These are phyloP conservation scores for Eufriesea mexicana DNA, from an alignment of 1,140 invertebrate species.

Conservation along the genomic window DNA sequence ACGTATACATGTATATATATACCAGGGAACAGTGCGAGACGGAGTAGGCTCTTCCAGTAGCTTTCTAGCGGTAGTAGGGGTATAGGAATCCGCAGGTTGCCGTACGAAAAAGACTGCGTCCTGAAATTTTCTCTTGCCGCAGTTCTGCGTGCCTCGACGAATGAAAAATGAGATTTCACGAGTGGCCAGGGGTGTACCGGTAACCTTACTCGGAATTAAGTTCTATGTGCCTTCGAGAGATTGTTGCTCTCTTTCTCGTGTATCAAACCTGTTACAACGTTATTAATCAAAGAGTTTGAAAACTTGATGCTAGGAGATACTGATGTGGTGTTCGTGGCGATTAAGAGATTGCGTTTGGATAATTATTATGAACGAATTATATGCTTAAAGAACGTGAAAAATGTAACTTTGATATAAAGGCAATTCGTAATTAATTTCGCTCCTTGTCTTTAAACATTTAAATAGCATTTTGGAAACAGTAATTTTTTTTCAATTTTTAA, in stretches of 20 bases:
- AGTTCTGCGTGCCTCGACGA: background rate
- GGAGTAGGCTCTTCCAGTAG: too few relatives aligned
- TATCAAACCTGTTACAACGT: background rate
- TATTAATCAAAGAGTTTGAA: background rate
- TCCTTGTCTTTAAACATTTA: too few relatives aligned
- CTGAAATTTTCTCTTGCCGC: background rate
- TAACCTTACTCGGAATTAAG: background rate
- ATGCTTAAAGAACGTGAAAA: too few relatives aligned
- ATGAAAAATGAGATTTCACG: constrained; percentile 13
- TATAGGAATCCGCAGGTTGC: background rate
- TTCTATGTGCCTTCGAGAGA: background rate
- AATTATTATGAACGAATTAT: too few relatives aligned
- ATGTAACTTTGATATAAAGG: too few relatives aligned
- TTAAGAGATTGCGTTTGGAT: too few relatives aligned
- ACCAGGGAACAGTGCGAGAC: background rate
- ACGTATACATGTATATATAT: background rate
- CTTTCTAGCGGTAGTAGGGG: too few relatives aligned
- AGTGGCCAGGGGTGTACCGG: background rate
- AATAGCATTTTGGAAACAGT: too few relatives aligned
- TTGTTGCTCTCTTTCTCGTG: background rate
- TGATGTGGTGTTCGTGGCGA: background rate
- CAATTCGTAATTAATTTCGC: too few relatives aligned
- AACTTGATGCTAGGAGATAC: background rate
- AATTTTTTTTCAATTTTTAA: too few relatives aligned
- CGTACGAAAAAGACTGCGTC: too few relatives aligned